A percentile compares a stretch with the other conserved stretches of the same genome.
phyloP scores from a whole-genome alignment of 2,113 vertebrate genomes.

The Gobius niger region DNA sequence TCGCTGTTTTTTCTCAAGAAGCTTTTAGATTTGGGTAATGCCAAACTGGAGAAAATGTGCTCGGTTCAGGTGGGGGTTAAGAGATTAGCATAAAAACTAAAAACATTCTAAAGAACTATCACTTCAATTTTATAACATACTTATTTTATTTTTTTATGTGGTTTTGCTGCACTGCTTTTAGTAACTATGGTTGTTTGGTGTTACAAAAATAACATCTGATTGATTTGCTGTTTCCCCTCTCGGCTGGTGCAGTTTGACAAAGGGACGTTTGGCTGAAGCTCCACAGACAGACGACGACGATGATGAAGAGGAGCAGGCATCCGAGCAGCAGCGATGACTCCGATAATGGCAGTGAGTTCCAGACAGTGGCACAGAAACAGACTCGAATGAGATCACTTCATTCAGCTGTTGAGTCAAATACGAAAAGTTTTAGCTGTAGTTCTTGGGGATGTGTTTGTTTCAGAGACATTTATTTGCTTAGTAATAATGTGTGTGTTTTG shows the following conservation, averaged over 20 bases:
- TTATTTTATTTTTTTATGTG: no score
- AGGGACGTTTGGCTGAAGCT: constrained; percentile 15
- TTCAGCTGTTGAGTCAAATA: not conserved
- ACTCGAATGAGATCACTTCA: not conserved
- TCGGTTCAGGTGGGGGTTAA: no score
- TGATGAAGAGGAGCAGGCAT: constrained; percentile 92
- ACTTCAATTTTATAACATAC: no score
- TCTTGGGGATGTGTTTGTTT: not conserved
- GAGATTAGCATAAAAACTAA: no score
- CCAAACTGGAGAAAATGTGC: no score
- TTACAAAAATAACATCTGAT: not conserved
- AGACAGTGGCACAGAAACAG: constrained; percentile 35
- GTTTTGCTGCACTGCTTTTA: no score
- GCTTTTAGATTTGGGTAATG: no score
- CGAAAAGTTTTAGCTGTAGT: not conserved
- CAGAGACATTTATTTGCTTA: not conserved
- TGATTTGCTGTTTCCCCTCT: not conserved
- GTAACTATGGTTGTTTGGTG: no score
- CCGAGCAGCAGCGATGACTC: constrained; percentile 97
- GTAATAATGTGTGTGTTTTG: no score
- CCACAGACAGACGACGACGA: constrained; percentile 76
- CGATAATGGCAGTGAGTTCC: constrained; percentile 94
- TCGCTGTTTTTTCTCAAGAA: no score
- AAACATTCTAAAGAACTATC: no score
- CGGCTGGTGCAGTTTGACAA: no score